These are phyloP conservation scores for Drosophila hawaiiensis DNA, from an alignment of 2,888 invertebrate genomes.

Conservation along the genomic window DNA sequence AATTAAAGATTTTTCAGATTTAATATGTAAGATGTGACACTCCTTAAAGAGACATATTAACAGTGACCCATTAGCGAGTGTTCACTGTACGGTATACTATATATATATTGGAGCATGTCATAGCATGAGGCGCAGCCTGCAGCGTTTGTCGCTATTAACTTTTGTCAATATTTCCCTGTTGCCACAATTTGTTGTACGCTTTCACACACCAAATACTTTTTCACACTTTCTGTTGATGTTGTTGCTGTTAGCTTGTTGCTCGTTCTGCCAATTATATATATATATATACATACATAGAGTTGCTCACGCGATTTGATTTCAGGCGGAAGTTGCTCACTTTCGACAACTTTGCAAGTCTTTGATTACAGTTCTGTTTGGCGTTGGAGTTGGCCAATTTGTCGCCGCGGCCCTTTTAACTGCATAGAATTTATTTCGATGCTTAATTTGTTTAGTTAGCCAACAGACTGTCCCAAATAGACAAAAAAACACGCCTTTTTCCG, in stretches of 20 bases:
- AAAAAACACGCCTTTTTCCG: conserved; percentile 74
- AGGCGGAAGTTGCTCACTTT: conserved; percentile 67
- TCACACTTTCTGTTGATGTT: conserved; percentile 53
- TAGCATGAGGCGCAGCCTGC: conserved; percentile 3
- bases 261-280: conserved; percentile 66
- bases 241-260: conserved; percentile 17
- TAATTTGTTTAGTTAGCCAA: conserved; percentile 28
- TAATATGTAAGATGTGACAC: no score
- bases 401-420: conserved; percentile 22
- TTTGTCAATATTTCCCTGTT: conserved; percentile 71
- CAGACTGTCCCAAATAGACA: conserved; percentile 57
- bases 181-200: conserved; percentile 55
- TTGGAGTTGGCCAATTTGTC: conserved; percentile 26
- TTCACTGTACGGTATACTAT: neutral
- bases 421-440: conserved; percentile 43
- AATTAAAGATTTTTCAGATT: neutral
- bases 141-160: conserved; percentile 38
- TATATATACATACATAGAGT: neutral
- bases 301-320: conserved; percentile 58
- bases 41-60: neutral
- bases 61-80: neutral
- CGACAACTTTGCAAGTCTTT: conserved; percentile 69
- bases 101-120: conserved; percentile 5
- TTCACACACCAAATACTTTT: conserved; percentile 60
- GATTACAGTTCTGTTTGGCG: conserved; percentile 39